phyloP scores from a whole-genome alignment of 2,113 vertebrate species.

The Seriola aureovittata region DNA sequence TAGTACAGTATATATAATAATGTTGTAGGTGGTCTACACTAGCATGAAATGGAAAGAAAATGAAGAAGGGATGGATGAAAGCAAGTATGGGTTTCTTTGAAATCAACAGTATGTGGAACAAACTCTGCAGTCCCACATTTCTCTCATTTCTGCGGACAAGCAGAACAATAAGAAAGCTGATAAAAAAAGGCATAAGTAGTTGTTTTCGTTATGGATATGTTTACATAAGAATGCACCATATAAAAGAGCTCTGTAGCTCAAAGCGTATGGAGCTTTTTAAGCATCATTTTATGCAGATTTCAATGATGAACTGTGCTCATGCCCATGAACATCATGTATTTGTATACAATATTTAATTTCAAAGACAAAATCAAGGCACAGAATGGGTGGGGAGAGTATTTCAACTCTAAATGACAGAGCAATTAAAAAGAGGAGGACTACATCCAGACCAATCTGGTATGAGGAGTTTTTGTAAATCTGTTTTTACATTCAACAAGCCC shows the following conservation, averaged over 20 bases:
- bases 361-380: constrained; percentile 83
- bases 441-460: constrained; percentile 86
- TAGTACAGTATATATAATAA: not conserved
- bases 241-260: constrained; percentile 72
- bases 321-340: constrained; percentile 81
- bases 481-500: constrained; percentile 90
- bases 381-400: constrained; percentile 76
- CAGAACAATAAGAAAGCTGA: constrained; percentile 70
- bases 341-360: constrained; percentile 86
- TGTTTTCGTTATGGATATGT: constrained; percentile 83
- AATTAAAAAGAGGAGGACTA: constrained; percentile 87
- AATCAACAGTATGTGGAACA: constrained; percentile 72
- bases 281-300: constrained; percentile 84
- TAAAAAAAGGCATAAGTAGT: constrained; percentile 72
- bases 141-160: constrained; percentile 73
- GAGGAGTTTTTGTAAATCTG: constrained; percentile 89
- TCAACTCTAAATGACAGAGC: constrained; percentile 85
- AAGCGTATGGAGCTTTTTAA: constrained; percentile 79
- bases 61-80: constrained; percentile 35
- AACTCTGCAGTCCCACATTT: constrained; percentile 72
- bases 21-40: constrained; percentile 73
- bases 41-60: constrained; percentile 49
- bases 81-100: constrained; percentile 69
- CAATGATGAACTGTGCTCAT: constrained; percentile 77
- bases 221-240: constrained; percentile 74